phyloP scores from a whole-genome alignment of 2,888 invertebrate species.

The Cyrtodaria siliqua region DNA sequence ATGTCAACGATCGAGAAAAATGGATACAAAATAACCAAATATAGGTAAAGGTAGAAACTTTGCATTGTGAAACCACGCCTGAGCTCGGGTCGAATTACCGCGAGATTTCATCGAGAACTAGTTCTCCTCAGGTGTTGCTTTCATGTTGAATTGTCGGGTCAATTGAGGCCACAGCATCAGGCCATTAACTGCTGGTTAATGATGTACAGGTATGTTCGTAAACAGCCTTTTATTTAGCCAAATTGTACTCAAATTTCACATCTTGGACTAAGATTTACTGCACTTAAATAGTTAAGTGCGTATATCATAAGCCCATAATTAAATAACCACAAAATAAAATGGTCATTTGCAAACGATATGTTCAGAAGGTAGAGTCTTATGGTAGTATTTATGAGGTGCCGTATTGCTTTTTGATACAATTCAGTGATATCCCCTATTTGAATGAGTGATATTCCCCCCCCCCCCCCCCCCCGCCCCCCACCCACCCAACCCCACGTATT shows the following conservation, averaged over 20 bases:
- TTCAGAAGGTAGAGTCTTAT: no score
- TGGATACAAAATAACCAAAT: conserved; percentile 21
- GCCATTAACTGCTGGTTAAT: conserved; percentile 60
- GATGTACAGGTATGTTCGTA: conserved; percentile 60
- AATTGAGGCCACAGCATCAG: conserved; percentile 46
- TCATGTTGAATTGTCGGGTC: conserved; percentile 57
- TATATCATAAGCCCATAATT: no score
- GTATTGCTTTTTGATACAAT: no score
- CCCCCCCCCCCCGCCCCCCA: no score
- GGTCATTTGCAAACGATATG: no score
- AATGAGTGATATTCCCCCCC: no score
- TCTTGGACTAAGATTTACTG: neutral
- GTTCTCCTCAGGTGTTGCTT: conserved; percentile 55
- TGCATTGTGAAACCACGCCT: conserved; percentile 43
- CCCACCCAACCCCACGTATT: no score
- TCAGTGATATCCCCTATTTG: no score
- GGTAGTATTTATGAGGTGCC: no score
- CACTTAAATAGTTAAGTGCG: no score
- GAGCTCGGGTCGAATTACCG: conserved; percentile 33
- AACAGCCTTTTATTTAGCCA: conserved; percentile 20
- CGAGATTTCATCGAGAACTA: conserved; percentile 37
- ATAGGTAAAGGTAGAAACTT: conserved; percentile 47
- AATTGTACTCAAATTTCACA: neutral
- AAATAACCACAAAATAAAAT: no score
- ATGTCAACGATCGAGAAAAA: conserved; percentile 24